phyloP scores from a whole-genome alignment of 2,113 vertebrate species.

The Elanus axillaris region DNA sequence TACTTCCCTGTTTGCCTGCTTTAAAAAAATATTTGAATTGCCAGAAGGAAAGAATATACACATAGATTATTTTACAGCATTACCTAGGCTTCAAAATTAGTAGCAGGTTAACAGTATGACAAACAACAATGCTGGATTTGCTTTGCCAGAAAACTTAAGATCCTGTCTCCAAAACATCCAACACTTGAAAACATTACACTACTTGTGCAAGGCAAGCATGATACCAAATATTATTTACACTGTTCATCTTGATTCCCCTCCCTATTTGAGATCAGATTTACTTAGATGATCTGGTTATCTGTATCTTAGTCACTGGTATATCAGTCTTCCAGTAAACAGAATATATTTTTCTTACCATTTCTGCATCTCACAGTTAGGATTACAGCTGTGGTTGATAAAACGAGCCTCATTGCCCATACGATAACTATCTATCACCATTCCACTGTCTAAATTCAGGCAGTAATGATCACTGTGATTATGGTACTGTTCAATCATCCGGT shows the following conservation, averaged over 20 bases:
- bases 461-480: slow-evolving; percentile 97
- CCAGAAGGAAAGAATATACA: background rate
- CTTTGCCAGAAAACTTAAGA: background rate
- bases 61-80: background rate
- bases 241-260: background rate
- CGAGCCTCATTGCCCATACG: slow-evolving; percentile 98
- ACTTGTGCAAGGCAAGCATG: background rate
- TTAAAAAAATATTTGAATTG: background rate
- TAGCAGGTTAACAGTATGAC: background rate
- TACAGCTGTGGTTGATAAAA: slow-evolving; percentile 99
- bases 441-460: slow-evolving; percentile 96
- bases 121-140: background rate
- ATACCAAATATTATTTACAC: background rate
- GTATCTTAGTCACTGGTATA: background rate
- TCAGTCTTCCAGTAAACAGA: background rate
- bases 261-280: background rate
- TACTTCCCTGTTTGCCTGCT: background rate
- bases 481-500: slow-evolving; percentile 90
- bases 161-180: background rate
- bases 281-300: background rate
- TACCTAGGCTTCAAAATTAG: background rate
- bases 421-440: slow-evolving; percentile 99
- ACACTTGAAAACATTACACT: background rate
- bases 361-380: slow-evolving; percentile 99
- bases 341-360: slow-evolving; percentile 83